Conservation (phyloP, 2,888 invertebrate species). For the Vesta saturnalis region DNA sequence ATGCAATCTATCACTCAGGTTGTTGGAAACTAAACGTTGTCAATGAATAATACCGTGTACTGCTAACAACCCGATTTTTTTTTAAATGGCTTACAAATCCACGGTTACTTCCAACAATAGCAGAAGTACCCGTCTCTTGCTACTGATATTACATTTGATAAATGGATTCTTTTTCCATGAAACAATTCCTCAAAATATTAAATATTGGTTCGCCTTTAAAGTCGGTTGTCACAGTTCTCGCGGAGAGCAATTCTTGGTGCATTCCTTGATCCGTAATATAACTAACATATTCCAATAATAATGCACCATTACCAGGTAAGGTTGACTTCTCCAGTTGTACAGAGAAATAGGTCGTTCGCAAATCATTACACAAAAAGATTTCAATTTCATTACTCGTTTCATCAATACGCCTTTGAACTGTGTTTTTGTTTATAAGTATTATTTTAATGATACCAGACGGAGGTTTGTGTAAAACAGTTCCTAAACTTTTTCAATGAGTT, state of each 20-base stretch:
- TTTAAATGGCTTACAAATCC: too few relatives aligned
- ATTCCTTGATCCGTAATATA: conserved; percentile 61
- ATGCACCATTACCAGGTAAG: conserved; percentile 49
- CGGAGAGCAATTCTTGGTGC: conserved; percentile 52
- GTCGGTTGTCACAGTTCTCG: conserved; percentile 52
- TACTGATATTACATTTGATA: too few relatives aligned
- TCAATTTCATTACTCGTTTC: conserved; percentile 53
- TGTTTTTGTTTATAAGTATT: conserved; percentile 53
- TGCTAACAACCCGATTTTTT: too few relatives aligned
- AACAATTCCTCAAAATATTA: not conserved
- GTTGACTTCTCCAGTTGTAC: conserved; percentile 55
- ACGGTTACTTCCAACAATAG: too few relatives aligned
- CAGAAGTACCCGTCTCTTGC: too few relatives aligned
- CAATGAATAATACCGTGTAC: too few relatives aligned
- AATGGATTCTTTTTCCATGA: not conserved
- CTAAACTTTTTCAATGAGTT: too few relatives aligned
- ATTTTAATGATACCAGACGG: conserved; percentile 49
- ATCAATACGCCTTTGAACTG: conserved; percentile 53
- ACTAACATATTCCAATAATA: conserved; percentile 51
- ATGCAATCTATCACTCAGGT: too few relatives aligned
- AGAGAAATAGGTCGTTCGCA: conserved; percentile 52
- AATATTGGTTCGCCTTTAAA: conserved; percentile 52
- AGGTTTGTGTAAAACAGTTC: conserved; percentile 52
- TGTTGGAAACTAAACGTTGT: too few relatives aligned
- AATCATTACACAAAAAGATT: conserved; percentile 49